Conservation (phyloP, 1,140 invertebrate genomes). For the Cotesia glomerata region DNA sequence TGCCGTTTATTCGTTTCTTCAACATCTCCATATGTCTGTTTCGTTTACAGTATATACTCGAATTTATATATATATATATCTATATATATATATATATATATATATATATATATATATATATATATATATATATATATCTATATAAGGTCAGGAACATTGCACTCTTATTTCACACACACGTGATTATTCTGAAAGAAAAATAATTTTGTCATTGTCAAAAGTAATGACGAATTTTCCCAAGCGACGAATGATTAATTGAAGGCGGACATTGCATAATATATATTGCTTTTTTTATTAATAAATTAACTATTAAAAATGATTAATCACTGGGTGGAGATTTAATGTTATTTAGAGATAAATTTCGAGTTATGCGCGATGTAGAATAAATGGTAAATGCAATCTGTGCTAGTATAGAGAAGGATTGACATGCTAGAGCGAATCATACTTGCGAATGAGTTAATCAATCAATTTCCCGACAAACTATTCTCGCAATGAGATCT, state of each 20-base stretch:
- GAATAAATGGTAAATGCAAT: slow-evolving; percentile 27
- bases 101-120: slow-evolving; percentile 10
- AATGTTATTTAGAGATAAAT: no score
- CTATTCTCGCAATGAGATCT: slow-evolving; percentile 59
- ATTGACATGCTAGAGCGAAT: slow-evolving; percentile 27
- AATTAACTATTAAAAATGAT: no score
- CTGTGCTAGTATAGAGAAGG: slow-evolving; percentile 24
- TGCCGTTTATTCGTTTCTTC: slow-evolving; percentile 50
- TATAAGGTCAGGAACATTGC: slow-evolving; percentile 26
- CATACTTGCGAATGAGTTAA: slow-evolving; percentile 54
- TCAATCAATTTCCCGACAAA: slow-evolving; percentile 58
- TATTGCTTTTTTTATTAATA: no score
- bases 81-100: slow-evolving; percentile 5
- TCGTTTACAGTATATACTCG: slow-evolving; percentile 4
- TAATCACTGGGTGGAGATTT: no score
- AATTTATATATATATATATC: slow-evolving; percentile 12
- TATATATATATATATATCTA: slow-evolving; percentile 15
- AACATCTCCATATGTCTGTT: slow-evolving; percentile 26
- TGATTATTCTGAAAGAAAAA: slow-evolving; percentile 23
- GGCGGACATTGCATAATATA: background rate
- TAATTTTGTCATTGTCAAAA: slow-evolving; percentile 34
- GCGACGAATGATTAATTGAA: background rate
- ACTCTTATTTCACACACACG: slow-evolving; percentile 24
- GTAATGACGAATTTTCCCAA: slow-evolving; percentile 1
- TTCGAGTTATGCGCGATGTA: background rate